phyloP scores from a whole-genome alignment of 2,113 vertebrate species.

The Sylvilagus bachmani region DNA sequence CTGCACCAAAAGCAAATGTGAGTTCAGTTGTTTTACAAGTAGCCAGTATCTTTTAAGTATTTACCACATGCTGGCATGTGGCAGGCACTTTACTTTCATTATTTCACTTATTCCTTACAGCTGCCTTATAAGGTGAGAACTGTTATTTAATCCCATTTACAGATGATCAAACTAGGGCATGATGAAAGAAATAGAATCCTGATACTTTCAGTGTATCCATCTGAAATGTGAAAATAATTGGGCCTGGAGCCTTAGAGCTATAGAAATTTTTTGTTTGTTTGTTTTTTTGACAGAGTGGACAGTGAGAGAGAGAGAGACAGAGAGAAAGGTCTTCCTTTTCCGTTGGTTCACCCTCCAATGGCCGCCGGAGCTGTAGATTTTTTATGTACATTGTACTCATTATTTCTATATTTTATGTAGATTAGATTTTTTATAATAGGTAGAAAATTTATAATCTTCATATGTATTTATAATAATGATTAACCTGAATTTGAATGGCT shows the following conservation, averaged over 20 bases:
- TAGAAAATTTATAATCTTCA: neutral
- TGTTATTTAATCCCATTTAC: neutral
- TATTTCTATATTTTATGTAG: too few relatives aligned
- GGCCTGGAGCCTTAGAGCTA: neutral
- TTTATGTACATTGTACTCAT: too few relatives aligned
- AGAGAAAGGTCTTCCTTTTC: too few relatives aligned
- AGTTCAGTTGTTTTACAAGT: slow-evolving; percentile 4
- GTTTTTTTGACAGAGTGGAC: too few relatives aligned
- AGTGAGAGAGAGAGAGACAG: too few relatives aligned
- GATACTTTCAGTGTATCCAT: neutral
- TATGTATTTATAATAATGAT: neutral
- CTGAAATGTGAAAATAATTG: slow-evolving; percentile 33
- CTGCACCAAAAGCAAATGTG: neutral
- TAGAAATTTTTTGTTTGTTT: too few relatives aligned
- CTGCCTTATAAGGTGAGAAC: neutral
- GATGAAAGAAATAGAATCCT: neutral
- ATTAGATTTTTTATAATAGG: neutral
- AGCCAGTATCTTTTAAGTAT: neutral
- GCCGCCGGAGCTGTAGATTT: neutral
- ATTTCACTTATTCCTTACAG: slow-evolving; percentile 10
- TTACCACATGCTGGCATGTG: neutral
- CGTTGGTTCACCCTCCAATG: too few relatives aligned
- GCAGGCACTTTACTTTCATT: neutral
- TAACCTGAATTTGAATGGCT: slow-evolving; percentile 26
- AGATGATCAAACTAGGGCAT: neutral